A percentile compares a stretch with the other conserved stretches of the same genome.
Conservation (phyloP, 2,888 invertebrate species). For the Psylliodes chrysocephalus region DNA sequence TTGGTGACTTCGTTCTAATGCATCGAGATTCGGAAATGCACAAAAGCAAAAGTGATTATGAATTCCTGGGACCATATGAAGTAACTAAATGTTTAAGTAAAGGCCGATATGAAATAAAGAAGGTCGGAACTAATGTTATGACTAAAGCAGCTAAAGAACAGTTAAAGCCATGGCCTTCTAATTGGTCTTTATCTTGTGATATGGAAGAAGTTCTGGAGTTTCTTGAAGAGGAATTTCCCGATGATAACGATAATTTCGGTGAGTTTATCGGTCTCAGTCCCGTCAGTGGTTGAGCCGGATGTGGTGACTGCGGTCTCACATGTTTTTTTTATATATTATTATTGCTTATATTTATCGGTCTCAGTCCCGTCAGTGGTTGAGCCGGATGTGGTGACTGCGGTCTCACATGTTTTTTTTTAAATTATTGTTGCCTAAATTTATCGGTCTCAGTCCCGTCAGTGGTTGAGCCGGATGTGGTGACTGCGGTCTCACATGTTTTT, state of each 20-base stretch:
- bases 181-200: constrained; percentile 32
- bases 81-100: constrained; percentile 28
- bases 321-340: background rate
- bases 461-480: constrained; percentile 17
- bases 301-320: constrained; percentile 13
- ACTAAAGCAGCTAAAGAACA: constrained; percentile 39
- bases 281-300: constrained; percentile 12
- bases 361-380: constrained; percentile 7
- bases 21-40: constrained; percentile 45
- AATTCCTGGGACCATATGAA: constrained; percentile 43
- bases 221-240: constrained; percentile 1
- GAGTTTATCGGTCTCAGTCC: constrained; percentile 11
- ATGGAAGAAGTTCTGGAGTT: constrained; percentile 23
- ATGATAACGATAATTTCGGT: background rate
- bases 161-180: constrained; percentile 30
- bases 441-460: constrained; percentile 6
- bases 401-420: background rate
- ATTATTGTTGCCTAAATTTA: background rate
- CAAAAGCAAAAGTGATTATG: constrained; percentile 40
- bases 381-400: constrained; percentile 18
- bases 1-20: constrained; percentile 44
- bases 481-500: constrained; percentile 7
- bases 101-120: constrained; percentile 34
- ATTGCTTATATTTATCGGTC: background rate
- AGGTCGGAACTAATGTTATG: constrained; percentile 30